These are phyloP conservation scores for Bellardia bayeri DNA, from an alignment of 2,888 invertebrate species.

Conservation along the genomic window DNA sequence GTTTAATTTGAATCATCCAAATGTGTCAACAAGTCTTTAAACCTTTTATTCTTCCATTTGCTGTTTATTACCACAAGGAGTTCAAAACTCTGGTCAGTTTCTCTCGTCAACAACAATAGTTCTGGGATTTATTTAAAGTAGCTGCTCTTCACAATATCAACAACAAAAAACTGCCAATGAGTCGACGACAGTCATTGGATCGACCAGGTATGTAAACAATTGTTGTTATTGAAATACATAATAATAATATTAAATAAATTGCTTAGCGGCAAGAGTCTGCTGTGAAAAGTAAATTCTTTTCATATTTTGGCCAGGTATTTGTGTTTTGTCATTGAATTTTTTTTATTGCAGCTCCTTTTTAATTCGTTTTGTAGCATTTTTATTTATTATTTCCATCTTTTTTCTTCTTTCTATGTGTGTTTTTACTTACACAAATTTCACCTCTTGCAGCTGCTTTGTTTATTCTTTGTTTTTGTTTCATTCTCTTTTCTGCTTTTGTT, in stretches of 20 bases:
- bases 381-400: conserved; percentile 12
- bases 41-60: conserved; percentile 49
- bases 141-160: conserved; percentile 43
- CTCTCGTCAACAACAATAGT: conserved; percentile 37
- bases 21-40: conserved; percentile 69
- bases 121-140: conserved; percentile 60
- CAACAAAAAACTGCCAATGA: conserved; percentile 79
- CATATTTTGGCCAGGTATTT: conserved; percentile 39
- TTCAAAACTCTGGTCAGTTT: conserved; percentile 42
- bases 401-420: not conserved
- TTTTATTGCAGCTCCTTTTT: conserved; percentile 12
- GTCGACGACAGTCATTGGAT: conserved; percentile 82
- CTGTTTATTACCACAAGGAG: conserved; percentile 34
- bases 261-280: not conserved
- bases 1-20: conserved; percentile 44
- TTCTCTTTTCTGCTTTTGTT: conserved; percentile 31
- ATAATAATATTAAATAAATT: conserved; percentile 26
- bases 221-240: not conserved
- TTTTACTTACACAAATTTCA: conserved; percentile 24
- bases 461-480: conserved; percentile 50
- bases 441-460: conserved; percentile 59
- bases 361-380: not conserved
- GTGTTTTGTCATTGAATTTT: conserved; percentile 24
- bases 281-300: not conserved
- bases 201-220: conserved; percentile 78